phyloP scores from a whole-genome alignment of 2,888 invertebrate genomes.

The Siphlonurus alternatus region DNA sequence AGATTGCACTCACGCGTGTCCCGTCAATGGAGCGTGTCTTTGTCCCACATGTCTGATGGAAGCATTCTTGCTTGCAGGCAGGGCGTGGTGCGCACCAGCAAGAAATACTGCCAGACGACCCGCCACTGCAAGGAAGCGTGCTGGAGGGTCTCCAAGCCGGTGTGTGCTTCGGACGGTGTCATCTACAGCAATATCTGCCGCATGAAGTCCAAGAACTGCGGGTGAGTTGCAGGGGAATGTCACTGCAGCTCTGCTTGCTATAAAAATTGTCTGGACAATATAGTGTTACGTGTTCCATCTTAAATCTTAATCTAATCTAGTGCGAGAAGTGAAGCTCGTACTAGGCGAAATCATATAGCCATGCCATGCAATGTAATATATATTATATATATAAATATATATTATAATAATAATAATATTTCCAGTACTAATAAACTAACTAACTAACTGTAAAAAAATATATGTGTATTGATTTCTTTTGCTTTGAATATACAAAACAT shows the following conservation, averaged over 20 bases:
- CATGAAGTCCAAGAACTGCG: conserved; percentile 85
- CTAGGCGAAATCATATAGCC: too few species aligned
- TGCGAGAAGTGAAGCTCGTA: too few species aligned
- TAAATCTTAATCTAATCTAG: not conserved
- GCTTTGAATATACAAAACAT: too few species aligned
- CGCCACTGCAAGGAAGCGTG: conserved; percentile 81
- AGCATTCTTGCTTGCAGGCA: conserved; percentile 49
- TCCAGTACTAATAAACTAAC: too few species aligned
- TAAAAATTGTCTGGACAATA: not conserved
- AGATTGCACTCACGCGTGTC: too few species aligned
- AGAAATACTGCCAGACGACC: conserved; percentile 82
- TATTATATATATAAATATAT: too few species aligned
- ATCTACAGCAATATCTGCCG: conserved; percentile 78
- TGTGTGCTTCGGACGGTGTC: conserved; percentile 79
- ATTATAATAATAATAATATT: too few species aligned
- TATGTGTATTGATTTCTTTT: too few species aligned
- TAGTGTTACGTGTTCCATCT: not conserved
- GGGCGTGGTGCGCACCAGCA: conserved; percentile 70
- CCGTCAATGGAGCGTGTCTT: too few species aligned
- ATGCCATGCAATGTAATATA: too few species aligned
- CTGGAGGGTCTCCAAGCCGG: conserved; percentile 75
- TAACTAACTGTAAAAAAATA: too few species aligned
- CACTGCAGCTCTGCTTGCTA: not conserved
- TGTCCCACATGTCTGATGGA: too few species aligned
- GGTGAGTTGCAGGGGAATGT: conserved; percentile 44